Evolutionary conservation across 37 sponge, comb jelly and placozoan species (phyloP), one percentile per base, ranked within the genome.

Genomic region (Halichondria panicea): DNA sequence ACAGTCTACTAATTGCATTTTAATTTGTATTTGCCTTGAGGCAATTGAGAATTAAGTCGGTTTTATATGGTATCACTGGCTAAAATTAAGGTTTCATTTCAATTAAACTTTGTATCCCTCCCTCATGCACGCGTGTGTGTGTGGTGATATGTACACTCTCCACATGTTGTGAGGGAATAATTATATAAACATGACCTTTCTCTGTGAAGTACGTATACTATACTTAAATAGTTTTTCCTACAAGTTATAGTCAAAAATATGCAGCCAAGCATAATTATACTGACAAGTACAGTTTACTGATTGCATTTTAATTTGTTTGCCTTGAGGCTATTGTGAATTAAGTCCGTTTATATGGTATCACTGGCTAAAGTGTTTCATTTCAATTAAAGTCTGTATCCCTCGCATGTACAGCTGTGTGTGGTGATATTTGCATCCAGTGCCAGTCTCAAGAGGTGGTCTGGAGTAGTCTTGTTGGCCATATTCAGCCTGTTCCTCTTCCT

Each of bases 111-210:
- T 8, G 38, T 36, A 25, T 31, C 25, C 22, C 22, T 31, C 3
- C 25, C 46, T 21, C 15, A 11, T 56, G 21, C 36, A 72, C 70
- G n/a, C n/a, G n/a, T n/a, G 42, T 72, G 0, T 65, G 50, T 41
- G 65, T 70, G 8, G 30, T 84, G 27, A 63, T 76, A 45, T 65
- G 76, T 43, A 24, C 70, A 27, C 21, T 55, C 36, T 24, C 68
- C 75, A 0, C 44, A 67, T 41, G 25, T 82, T 66, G 83, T 82
- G 38, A 72, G 72, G n/a, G 8, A n/a, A 13, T 25, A 59, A 25
- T 59, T 22, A 59, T 59, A 22, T 59, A 59, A 8, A n/a, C 7
- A 7, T 8, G 7, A 59, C 22, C 22, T n/a, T 13, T n/a, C 11
- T n/a, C 22, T 59, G 28, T 59, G 22, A n/a, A 24, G 25, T 24